Base-by-base conservation (phyloP, 2,888 invertebrate genomes). In the Hydrotaea diabolus region DNA sequence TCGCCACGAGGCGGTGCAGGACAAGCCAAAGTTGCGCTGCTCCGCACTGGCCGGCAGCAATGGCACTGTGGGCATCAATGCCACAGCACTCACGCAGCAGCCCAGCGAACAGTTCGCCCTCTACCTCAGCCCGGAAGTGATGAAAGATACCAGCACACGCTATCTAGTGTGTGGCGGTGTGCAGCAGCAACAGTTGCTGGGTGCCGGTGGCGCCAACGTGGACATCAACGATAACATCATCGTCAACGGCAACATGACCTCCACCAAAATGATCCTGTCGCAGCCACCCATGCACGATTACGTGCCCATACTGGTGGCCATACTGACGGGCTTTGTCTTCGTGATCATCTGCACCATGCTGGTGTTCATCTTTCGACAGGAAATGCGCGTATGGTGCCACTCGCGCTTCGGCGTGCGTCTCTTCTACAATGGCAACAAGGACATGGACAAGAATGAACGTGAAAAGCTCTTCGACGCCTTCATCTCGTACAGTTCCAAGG, bases 391-490 rank as follows among this genome's bases (percentile, higher is more conserved):
- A 77, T 97, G 97, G 97, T 95, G 97, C 87, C 97, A 97, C 91
- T 96, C 97, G 85, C 95, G 96, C 87, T 97, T 89, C 96, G 97
- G 93, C 95, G 97, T 88, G 93, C 97, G 89, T 92, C 96, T 92
- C 95, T 97, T 94, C 96, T 96, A 96, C 85, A 92, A 91, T 39
- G 95, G 95, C 43, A 90, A 91, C 80, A 94, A 95, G 85, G 96
- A 96, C 89, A 96, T 96, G 89, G 96, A 97, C 89, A 96, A 96
- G 92, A 95, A 95, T 89, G 96, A 96, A 92, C 95, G 96, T 91
- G 96, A 97, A 93, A 95, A 97, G 89, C 94, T 97, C 71, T 98
- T 97, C 92, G 99, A 99, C 93, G 98, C 98, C 82, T 99, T 98
- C 93, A 95, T 99, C 87, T 97, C 97, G 89, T 99, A 99, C 93